Base-by-base conservation (phyloP, 2,797 vertebrate species). In the Sebastes taczanowskii region DNA sequence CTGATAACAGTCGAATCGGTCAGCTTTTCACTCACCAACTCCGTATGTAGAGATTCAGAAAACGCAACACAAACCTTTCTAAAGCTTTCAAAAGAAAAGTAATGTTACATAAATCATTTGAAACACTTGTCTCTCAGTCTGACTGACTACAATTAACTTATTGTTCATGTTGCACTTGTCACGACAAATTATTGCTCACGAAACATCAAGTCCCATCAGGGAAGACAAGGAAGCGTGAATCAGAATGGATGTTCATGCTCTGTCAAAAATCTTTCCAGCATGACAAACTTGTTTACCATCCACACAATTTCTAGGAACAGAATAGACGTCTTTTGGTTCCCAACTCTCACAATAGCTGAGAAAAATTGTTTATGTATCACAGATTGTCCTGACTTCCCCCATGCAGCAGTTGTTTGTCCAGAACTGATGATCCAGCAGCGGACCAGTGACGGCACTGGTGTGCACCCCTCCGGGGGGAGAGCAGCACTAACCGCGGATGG, bases 401-500 rank as follows among this genome's bases (percentile, higher is more conserved):
- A 1, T 23, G 38, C 53, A 53, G 62, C 42, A 8, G 42, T 30
- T 56, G 38, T 80, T 71, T 71, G 63, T 70, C n/a, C 72, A 61
- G 56, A 49, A 53, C 69, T 78, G 62, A 63, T 74, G 58, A 80
- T 68, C 59, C 68, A 79, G 65, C 53, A 77, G 55, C 46, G 25
- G 52, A 23, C 20, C 55, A 14, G 55, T 7, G 63, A 38, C 11
- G 16, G 20, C 27, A 3, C 49, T 29, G 25, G 23, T 23, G 65
- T 32, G 55, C 29, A 32, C 7, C n/a, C 62, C 76, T 59, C 34
- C 13, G 4, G 35, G 55, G 55, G 25, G 22, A 29, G 20, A 52
- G 20, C 18, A 29, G 35, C 46, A 13, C 70, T 27, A 38, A 18
- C 68, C 1, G 18, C 62, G 64, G 34, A 49, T 25, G 62, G 65